Evolutionary conservation across 2,888 invertebrate species (phyloP), one percentile per base, ranked within the genome.

Genomic region (Aphodius granarius): DNA sequence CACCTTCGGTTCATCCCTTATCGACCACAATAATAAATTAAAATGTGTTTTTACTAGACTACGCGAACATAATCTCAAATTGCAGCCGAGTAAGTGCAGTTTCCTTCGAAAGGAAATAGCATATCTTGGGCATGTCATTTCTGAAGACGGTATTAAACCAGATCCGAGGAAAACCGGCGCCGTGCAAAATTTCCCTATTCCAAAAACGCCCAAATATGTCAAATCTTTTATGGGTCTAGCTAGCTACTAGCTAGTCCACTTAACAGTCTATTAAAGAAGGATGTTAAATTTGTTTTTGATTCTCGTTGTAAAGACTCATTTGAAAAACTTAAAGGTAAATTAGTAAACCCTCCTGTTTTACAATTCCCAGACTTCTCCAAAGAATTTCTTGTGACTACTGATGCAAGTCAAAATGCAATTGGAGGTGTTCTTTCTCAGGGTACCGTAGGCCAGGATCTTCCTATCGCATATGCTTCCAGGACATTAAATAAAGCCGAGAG

Each of bases 351-450:
- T 66, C 76, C 74, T 6, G 13, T 77, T 18, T 20, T 77, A 18
- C 73, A 75, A 66, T 77, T 73, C n/a, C 77, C 73, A 13, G 63
- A 77, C 71, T 77, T 77, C 9, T 21, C 43, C n/a, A 73, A 75
- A 73, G 20, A 17, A n/a, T 73, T 75, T 71, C 15, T 64, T 13
- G 16, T 77, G 17, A 75, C 73, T 9, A 75, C 75, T 5, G 73
- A 77, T 63, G 73, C 73, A 13, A 62, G 62, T 65, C 43, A 73
- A 20, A 63, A 65, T 65, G 72, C 77, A 13, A 75, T 75, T n/a
- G 75, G 77, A 20, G 68, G 43, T 13, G 73, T 75, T n/a, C 21
- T 75, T 5, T 73, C 75, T 16, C 75, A 75, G 72, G 73, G 71
- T 20, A 64, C 71, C 9, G 20, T 76, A 6, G 19, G 77, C 4